phyloP scores from a whole-genome alignment of 2,888 invertebrate genomes.

The Pilophorus perplexus region DNA sequence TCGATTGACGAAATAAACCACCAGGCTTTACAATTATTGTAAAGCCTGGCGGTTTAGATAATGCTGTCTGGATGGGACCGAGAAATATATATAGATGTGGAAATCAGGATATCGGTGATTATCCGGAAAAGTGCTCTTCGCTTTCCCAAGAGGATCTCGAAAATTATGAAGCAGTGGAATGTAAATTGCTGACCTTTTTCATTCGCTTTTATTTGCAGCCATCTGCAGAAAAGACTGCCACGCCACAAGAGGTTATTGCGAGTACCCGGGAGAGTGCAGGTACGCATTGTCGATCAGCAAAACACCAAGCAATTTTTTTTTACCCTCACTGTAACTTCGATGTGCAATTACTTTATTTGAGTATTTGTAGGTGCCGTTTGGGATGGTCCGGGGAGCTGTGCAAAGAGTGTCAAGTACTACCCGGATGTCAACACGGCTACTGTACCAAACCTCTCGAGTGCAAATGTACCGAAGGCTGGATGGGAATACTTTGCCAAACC shows the following conservation, averaged over 20 bases:
- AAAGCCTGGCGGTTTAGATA: too few species aligned
- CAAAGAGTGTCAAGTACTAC: slow-evolving; percentile 80
- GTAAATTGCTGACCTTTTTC: neutral
- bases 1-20: too few species aligned
- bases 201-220: slow-evolving; percentile 60
- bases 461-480: slow-evolving; percentile 86
- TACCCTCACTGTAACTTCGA: neutral
- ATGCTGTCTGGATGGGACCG: too few species aligned
- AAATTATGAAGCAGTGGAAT: too few species aligned
- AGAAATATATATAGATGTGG: too few species aligned
- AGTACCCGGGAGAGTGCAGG: slow-evolving; percentile 78
- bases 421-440: slow-evolving; percentile 86
- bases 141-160: too few species aligned
- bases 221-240: slow-evolving; percentile 84
- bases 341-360: too few species aligned
- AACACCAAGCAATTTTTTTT: too few species aligned
- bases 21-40: too few species aligned
- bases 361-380: slow-evolving; percentile 67
- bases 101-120: too few species aligned
- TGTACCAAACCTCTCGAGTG: slow-evolving; percentile 89
- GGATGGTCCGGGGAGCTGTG: slow-evolving; percentile 88
- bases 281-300: too few species aligned
- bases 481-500: slow-evolving; percentile 80
- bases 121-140: too few species aligned
- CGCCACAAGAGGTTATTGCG: slow-evolving; percentile 80